Base-by-base conservation (phyloP, 2,113 vertebrate species). In the Chaetodon trifascialis region DNA sequence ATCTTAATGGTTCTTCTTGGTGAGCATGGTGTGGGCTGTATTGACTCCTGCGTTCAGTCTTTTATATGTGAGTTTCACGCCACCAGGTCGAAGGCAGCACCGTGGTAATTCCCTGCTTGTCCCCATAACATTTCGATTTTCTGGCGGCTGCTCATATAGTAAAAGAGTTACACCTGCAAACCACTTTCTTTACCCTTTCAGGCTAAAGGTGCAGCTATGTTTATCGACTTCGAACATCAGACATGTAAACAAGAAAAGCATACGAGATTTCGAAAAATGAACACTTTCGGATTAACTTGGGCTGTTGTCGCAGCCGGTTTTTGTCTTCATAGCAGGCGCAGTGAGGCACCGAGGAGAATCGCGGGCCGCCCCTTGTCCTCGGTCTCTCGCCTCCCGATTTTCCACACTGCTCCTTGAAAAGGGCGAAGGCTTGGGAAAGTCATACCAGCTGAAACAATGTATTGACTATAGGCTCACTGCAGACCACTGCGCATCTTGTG, bases 311-410 rank as follows among this genome's bases (percentile, higher is more conserved):
- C 84, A 71, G 42, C 40, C 51, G 62, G 21, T 69, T 91, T 93
- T 94, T 94, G 91, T 94, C 83, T 91, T 76, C 74, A 59, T 71
- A 81, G 79, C 89, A 86, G 86, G 83, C 79, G 87, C 85, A 83
- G 74, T 88, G 94, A 87, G 92, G 93, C 89, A 95, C 94, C 95
- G 95, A 95, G 94, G 95, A 94, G 91, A 96, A 96, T 96, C 85
- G 94, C 51, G 93, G 66, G 94, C 94, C 94, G 94, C 95, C 95
- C 94, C 94, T 92, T 92, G 92, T 92, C 90, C 91, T 75, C 88
- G 86, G 86, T 88, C 83, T 84, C 85, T 93, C 91, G 91, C 91
- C 90, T 91, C 86, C 82, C 82, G 89, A 96, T 95, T 95, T 85
- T 94, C 94, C 94, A 95, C 94, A 95, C 91, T 92, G 68, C 59